Base-by-base conservation (phyloP, 2,113 vertebrate species). In the Balaeniceps rex region DNA sequence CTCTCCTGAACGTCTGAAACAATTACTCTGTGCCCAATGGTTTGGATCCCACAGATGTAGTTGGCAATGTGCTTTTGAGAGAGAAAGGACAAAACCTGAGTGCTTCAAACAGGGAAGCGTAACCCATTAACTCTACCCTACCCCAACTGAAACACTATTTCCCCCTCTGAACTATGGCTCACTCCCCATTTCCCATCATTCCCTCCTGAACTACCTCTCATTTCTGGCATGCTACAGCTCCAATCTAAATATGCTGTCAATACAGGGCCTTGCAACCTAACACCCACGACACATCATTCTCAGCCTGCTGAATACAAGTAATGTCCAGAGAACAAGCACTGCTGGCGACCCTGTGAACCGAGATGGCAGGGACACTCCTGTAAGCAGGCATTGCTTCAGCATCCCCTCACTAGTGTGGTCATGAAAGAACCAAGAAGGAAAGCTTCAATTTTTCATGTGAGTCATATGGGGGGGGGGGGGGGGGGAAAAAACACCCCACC, bases 1-100 rank as follows among this genome's bases (percentile, higher is more conserved):
- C 99, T 99, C 98, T 99, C 99, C 96, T 99, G 99, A 23, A 99
- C 99, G 0, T 99, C 99, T 1, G 99, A 98, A 64, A 99, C 98
- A 4, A 99, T 98, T 46, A 99, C 99, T 10, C 99, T 98, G 97
- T 99, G 99, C 26, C 99, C 99, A 22, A 99, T 99, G 86, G 99
- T 99, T 82, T 99, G 95, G 93, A 99, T 99, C 21, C 99, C 98
- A 4, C 99, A 99, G 93, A 99, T 99, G 93, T 99, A 98, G 97
- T 99, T 99, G 93, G 99, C 99, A 63, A 99, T 98, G 57, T 99
- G 99, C 99, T 99, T 88, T 69, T 90, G 36, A 69, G 69, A 90
- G 25, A 86, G 14, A 68, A 76, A 94, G 87, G 84, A 78, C 46
- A 47, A 86, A 66, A 33, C 11, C 26, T 0, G 7, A 95, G 60